Evolutionary conservation across 2,888 invertebrate species (phyloP).

Genomic region (Dysmachus trigonus): DNA sequence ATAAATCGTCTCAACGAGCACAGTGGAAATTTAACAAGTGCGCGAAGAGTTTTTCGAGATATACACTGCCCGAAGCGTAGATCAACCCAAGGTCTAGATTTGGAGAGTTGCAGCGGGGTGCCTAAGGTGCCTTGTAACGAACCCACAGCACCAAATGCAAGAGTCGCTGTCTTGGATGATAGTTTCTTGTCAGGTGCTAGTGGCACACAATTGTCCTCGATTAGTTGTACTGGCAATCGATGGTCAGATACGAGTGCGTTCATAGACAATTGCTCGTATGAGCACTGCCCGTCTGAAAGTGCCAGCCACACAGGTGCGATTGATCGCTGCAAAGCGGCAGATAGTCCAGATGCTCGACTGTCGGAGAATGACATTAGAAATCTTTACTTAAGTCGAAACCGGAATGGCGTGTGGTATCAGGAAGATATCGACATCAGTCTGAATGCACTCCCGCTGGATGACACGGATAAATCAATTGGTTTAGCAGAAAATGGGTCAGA

Average conservation of each 20-base stretch:
- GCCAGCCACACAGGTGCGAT: slow-evolving; percentile 7
- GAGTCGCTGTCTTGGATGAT: slow-evolving; percentile 56
- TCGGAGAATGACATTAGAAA: slow-evolving; percentile 55
- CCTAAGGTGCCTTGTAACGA: slow-evolving; percentile 16
- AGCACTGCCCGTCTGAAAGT: neutral
- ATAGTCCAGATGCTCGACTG: slow-evolving; percentile 42
- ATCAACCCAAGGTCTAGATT: neutral
- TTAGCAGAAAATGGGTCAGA: slow-evolving; percentile 30
- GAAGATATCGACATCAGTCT: slow-evolving; percentile 49
- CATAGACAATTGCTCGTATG: neutral
- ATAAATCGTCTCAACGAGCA: neutral
- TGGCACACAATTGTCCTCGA: slow-evolving; percentile 58
- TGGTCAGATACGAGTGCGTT: neutral
- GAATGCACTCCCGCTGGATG: slow-evolving; percentile 60
- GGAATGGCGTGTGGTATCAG: slow-evolving; percentile 59
- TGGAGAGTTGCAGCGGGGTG: neutral
- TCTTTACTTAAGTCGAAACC: slow-evolving; percentile 61
- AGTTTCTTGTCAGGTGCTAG: slow-evolving; percentile 57
- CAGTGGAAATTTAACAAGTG: neutral
- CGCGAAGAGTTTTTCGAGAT: neutral
- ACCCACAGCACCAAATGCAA: slow-evolving; percentile 49
- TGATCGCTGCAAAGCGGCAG: slow-evolving; percentile 30
- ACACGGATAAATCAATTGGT: slow-evolving; percentile 61
- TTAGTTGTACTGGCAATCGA: slow-evolving; percentile 20
- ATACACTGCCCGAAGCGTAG: neutral